Evolutionary conservation across 2,797 vertebrate species (phyloP), one percentile per base, ranked within the genome.

Genomic region (Diplodus sargus): DNA sequence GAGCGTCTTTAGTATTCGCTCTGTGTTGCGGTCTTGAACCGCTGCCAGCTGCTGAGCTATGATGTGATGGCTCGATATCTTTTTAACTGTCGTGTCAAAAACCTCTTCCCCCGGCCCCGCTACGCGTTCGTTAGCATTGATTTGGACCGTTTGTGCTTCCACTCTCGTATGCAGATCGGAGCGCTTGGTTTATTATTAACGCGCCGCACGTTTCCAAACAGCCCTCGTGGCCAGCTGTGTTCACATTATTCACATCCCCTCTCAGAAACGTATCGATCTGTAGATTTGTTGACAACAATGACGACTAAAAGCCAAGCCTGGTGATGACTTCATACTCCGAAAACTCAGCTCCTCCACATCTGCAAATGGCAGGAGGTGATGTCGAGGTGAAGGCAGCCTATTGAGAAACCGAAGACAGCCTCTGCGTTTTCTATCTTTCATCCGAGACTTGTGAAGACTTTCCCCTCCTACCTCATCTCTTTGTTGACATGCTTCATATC

Each of bases 301-400:
- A 67, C 34, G 66, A 51, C 28, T 53, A 59, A 83, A 70, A 65
- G 63, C 45, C 1, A 9, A 58, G 58, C n/a, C 42, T 48, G 15
- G 23, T 18, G 67, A 63, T 39, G 9, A 23, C 58, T 78, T 53
- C 45, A 57, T 20, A 16, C 47, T 13, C 1, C 30, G 49, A 57
- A 62, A 78, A 70, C 52, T 17, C 59, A 0, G 54, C 56, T 39
- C 47, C 70, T 74, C 16, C 34, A 17, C 59, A 45, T 70, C 61
- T 85, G 60, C 47, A 77, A 86, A 84, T 74, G 67, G 53, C 49
- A 74, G 60, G 56, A 76, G 72, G 85, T 88, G 82, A 87, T 10
- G 12, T 4, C 13, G 75, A 84, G 83, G 81, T 82, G 79, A 88
- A 84, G 70, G 70, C 68, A 71, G 79, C 57, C 63, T 74, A n/a